phyloP scores from a whole-genome alignment of 1,140 invertebrate genomes.

The Frieseomelitta varia region DNA sequence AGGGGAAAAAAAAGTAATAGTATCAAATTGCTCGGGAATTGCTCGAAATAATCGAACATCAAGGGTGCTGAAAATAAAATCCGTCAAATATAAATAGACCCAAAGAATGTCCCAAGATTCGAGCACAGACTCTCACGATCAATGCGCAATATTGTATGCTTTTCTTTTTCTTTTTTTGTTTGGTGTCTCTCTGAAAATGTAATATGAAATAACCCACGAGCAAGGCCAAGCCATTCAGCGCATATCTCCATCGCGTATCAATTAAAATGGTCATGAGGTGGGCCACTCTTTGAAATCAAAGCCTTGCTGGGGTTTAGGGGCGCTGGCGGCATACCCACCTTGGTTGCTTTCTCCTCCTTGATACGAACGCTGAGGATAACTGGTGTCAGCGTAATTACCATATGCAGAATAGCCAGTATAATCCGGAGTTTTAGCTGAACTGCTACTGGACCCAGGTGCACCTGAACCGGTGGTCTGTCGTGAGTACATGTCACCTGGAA shows the following conservation, averaged over 20 bases:
- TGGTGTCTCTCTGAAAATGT: slow-evolving; percentile 42
- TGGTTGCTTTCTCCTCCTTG: slow-evolving; percentile 82
- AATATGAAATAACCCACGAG: slow-evolving; percentile 75
- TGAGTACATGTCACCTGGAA: slow-evolving; percentile 84
- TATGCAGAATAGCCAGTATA: slow-evolving; percentile 82
- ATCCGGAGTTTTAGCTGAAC: slow-evolving; percentile 80
- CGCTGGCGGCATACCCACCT: slow-evolving; percentile 84
- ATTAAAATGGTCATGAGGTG: slow-evolving; percentile 84
- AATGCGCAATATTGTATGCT: slow-evolving; percentile 23
- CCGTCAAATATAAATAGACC: background rate
- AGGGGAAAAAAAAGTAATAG: slow-evolving; percentile 2
- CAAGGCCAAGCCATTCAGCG: slow-evolving; percentile 79
- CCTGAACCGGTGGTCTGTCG: slow-evolving; percentile 82
- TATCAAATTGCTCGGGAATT: background rate
- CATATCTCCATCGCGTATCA: slow-evolving; percentile 78
- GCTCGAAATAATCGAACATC: background rate
- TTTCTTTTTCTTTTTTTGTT: background rate
- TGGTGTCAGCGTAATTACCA: slow-evolving; percentile 81
- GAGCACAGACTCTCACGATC: slow-evolving; percentile 46
- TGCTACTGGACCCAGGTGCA: slow-evolving; percentile 82
- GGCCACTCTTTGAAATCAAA: slow-evolving; percentile 86
- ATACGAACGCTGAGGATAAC: slow-evolving; percentile 82
- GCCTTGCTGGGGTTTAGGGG: slow-evolving; percentile 83
- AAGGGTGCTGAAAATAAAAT: background rate
- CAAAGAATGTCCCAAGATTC: slow-evolving; percentile 51